phyloP scores from a whole-genome alignment of 2,888 invertebrate genomes.

The Ametastegia equiseti region DNA sequence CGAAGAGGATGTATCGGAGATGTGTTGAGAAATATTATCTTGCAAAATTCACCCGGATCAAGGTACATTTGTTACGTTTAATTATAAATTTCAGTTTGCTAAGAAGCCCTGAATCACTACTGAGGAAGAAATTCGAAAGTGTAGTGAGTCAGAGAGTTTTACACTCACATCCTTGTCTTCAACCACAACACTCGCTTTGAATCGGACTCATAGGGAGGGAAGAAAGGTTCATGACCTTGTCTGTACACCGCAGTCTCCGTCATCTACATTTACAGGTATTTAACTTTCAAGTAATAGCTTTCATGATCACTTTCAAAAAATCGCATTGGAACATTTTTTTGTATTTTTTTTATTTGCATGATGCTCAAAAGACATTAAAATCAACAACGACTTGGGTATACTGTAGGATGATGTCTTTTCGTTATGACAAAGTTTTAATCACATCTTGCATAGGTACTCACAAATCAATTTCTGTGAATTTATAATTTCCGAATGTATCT shows the following conservation, averaged over 20 bases:
- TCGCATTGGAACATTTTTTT: neutral
- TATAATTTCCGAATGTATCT: neutral
- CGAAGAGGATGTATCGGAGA: neutral
- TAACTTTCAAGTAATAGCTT: constrained; percentile 11
- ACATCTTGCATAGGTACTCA: neutral
- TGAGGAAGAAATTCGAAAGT: constrained; percentile 40
- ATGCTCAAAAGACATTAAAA: neutral
- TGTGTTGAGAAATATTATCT: neutral
- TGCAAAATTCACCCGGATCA: neutral
- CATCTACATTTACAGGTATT: neutral
- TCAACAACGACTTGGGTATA: neutral
- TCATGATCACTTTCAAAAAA: neutral
- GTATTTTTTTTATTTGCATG: neutral
- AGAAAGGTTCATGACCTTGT: constrained; percentile 46
- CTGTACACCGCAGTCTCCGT: neutral
- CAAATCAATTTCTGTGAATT: neutral
- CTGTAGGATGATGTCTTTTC: neutral
- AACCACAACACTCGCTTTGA: neutral
- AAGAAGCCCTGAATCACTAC: constrained; percentile 37
- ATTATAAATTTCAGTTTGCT: constrained; percentile 7
- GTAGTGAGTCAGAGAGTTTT: constrained; percentile 33
- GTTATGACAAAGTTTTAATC: neutral
- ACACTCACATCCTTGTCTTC: constrained; percentile 7
- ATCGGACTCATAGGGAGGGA: neutral
- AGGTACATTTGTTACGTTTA: neutral